phyloP scores from a whole-genome alignment of 2,113 vertebrate genomes.

The Oncorhynchus nerka region DNA sequence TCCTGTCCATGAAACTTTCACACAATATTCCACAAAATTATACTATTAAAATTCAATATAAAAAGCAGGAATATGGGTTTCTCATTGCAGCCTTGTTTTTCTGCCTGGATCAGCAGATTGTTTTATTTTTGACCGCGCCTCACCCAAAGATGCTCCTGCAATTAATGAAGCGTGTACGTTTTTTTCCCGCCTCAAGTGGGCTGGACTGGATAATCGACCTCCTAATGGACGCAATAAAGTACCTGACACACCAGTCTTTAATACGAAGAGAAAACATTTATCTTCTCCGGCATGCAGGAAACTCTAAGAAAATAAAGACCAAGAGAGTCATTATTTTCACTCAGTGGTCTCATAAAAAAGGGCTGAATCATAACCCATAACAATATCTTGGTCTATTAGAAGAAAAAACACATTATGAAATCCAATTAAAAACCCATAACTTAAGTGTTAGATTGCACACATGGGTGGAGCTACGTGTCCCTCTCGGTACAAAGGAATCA shows the following conservation, averaged over 20 bases:
- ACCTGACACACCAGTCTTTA: conserved; percentile 48
- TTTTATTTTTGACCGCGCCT: neutral
- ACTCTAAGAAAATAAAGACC: conserved; percentile 66
- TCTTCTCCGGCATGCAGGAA: conserved; percentile 12
- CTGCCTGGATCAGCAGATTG: conserved; percentile 10
- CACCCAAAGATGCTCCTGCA: conserved; percentile 41
- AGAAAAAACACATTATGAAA: conserved; percentile 33
- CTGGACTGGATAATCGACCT: conserved; percentile 70
- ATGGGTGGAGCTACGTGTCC: neutral
- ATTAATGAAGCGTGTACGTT: conserved; percentile 56
- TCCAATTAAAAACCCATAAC: conserved; percentile 10
- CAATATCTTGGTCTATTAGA: conserved; percentile 49
- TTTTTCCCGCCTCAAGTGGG: conserved; percentile 48
- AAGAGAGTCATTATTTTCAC: conserved; percentile 69
- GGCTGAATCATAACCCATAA: conserved; percentile 42
- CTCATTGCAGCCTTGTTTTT: conserved; percentile 1
- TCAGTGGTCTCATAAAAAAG: conserved; percentile 17
- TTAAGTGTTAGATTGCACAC: neutral
- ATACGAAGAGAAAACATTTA: conserved; percentile 42
- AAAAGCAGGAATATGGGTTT: neutral
- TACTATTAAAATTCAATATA: no score
- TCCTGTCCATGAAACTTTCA: no score
- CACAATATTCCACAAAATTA: neutral
- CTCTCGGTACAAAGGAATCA: neutral
- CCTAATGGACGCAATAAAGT: conserved; percentile 68